phyloP scores from a whole-genome alignment of 2,888 invertebrate species.

The Iselma pallidipennis region DNA sequence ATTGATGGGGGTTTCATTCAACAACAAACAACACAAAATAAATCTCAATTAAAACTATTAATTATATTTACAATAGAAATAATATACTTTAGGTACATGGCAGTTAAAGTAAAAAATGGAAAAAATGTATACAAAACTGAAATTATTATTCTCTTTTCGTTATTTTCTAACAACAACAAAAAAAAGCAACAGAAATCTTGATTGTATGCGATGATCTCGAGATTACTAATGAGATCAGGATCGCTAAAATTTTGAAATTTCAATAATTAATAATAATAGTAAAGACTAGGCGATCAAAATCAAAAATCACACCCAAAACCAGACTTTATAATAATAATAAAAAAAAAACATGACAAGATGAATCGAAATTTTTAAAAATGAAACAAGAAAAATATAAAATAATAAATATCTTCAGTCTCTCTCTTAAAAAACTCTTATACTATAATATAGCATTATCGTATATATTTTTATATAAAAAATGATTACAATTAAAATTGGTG shows the following conservation, averaged over 20 bases:
- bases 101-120: conserved; percentile 31
- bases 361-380: conserved; percentile 2
- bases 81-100: conserved; percentile 37
- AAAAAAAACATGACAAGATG: conserved; percentile 20
- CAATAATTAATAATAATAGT: not conserved
- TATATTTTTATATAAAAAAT: conserved; percentile 17
- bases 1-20: not conserved
- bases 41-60: not conserved
- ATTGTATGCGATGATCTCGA: conserved; percentile 1
- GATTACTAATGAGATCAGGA: conserved; percentile 35
- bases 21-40: not conserved
- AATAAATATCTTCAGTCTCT: conserved; percentile 35
- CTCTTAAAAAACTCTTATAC: conserved; percentile 16
- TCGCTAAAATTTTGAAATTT: conserved; percentile 20
- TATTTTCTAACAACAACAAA: not conserved
- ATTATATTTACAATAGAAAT: conserved; percentile 40
- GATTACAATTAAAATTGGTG: not conserved
- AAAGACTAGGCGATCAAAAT: conserved; percentile 38
- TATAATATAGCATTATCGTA: not conserved
- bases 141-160: not conserved
- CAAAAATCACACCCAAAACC: conserved; percentile 5
- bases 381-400: conserved; percentile 27
- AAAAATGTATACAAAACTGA: conserved; percentile 21
- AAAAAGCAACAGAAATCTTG: conserved; percentile 2
- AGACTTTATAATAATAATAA: too few species aligned